Evolutionary conservation across 2,797 vertebrate genomes (phyloP).

Genomic region (Neopelma chrysocephalum): DNA sequence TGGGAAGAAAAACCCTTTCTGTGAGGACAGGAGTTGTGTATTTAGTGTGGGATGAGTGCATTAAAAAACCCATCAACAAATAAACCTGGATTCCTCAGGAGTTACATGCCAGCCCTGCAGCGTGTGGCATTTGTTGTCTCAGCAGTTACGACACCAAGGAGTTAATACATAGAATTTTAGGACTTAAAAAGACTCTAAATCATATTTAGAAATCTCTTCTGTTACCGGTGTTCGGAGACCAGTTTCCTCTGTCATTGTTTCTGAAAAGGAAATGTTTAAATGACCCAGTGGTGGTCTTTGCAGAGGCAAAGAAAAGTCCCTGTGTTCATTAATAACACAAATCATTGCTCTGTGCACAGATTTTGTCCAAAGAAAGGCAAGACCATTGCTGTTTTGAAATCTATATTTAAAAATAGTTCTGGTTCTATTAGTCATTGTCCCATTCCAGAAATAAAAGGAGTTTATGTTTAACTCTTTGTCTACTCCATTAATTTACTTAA

Average conservation of each 20-base stretch:
- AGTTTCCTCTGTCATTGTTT: constrained; percentile 19
- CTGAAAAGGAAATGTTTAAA: constrained; percentile 26
- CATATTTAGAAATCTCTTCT: constrained; percentile 8
- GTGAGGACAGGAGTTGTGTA: background rate
- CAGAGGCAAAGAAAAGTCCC: constrained; percentile 8
- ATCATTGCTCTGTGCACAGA: constrained; percentile 6
- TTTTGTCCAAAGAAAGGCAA: constrained; percentile 69
- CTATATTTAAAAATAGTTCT: constrained; percentile 58
- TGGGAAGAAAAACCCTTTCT: background rate
- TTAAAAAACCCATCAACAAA: background rate
- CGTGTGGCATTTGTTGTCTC: background rate
- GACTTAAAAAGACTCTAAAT: background rate
- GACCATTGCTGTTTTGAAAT: constrained; percentile 53
- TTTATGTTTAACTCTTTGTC: constrained; percentile 48
- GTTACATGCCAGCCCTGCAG: background rate
- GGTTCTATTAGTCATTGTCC: constrained; percentile 59
- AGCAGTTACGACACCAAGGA: background rate
- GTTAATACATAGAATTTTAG: background rate
- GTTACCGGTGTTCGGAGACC: background rate
- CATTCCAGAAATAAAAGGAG: constrained; percentile 44
- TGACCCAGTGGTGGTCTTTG: background rate
- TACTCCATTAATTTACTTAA: background rate
- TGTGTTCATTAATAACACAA: constrained; percentile 40
- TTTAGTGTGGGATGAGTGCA: background rate
- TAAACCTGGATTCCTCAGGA: background rate